Conservation (phyloP, 1,140 invertebrate species). For the Trachymyrmex septentrionalis region DNA sequence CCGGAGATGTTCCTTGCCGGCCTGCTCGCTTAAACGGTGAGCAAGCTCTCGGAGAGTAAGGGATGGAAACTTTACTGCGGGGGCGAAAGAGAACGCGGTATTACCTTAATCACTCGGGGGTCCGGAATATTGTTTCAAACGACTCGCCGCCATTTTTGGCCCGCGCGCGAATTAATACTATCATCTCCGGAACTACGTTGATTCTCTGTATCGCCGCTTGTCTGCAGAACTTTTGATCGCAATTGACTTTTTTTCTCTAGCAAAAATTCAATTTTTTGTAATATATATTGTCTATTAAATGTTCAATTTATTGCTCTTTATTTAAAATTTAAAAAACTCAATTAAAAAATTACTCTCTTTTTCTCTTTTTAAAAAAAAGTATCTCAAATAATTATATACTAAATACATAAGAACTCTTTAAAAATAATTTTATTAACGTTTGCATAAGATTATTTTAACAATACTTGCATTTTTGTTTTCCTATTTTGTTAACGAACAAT, state of each 20-base stretch:
- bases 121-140: constrained; percentile 68
- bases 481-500: neutral
- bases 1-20: constrained; percentile 35
- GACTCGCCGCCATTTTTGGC: constrained; percentile 52
- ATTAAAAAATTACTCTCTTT: neutral
- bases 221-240: neutral
- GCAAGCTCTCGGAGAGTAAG: constrained; percentile 1
- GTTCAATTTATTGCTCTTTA: no score
- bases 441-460: neutral
- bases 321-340: neutral
- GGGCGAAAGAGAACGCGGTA: constrained; percentile 56
- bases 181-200: neutral
- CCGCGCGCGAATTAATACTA: constrained; percentile 45
- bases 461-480: neutral
- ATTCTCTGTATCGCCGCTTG: neutral
- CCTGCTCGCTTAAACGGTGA: constrained; percentile 36
- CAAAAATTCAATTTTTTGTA: neutral
- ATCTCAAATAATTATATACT: neutral
- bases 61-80: constrained; percentile 40
- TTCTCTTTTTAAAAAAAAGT: neutral
- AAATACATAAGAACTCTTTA: neutral
- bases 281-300: neutral
- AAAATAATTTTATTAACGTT: constrained; percentile 3
- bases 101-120: constrained; percentile 59
- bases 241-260: neutral